Percentiles rank a stretch among this genome's conserved stretches.
These are phyloP conservation scores for Drosophila fulvimacula DNA, from an alignment of 2,888 invertebrate species.

Conservation along the genomic window DNA sequence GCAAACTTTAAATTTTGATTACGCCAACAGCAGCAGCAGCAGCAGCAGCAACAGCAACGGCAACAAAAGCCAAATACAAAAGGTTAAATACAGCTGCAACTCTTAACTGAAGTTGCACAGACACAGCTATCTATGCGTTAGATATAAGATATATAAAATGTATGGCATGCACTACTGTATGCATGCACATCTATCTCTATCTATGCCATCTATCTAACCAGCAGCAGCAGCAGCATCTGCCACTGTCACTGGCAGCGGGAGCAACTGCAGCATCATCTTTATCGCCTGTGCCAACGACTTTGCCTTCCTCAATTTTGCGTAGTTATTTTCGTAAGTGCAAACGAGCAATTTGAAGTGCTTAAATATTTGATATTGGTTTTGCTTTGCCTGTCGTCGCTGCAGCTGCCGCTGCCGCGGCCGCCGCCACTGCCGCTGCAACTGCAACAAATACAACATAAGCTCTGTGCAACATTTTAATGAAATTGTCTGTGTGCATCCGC, in stretches of 20 bases:
- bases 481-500: conserved; percentile 62
- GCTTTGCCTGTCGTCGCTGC: conserved; percentile 39
- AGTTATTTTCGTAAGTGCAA: conserved; percentile 78
- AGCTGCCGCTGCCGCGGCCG: conserved; percentile 13
- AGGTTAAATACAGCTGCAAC: conserved; percentile 21
- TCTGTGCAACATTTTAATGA: conserved; percentile 67
- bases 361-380: conserved; percentile 79
- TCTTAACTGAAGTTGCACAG: conserved; percentile 19
- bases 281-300: conserved; percentile 28
- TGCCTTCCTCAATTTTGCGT: conserved; percentile 66
- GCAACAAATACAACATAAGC: conserved; percentile 33
- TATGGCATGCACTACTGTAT: conserved; percentile 15
- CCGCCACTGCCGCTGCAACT: conserved; percentile 2
- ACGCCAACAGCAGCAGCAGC: conserved; percentile 55
- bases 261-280: conserved; percentile 33
- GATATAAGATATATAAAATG: conserved; percentile 12
- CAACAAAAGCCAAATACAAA: conserved; percentile 35
- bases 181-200: conserved; percentile 28
- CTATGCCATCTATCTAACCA: conserved; percentile 44
- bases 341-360: conserved; percentile 80
- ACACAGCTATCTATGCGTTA: conserved; percentile 12
- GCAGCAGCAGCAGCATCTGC: conserved; percentile 14
- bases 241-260: conserved; percentile 12
- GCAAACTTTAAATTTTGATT: conserved; percentile 76
- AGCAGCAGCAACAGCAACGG: conserved; percentile 2